Percentiles rank a stretch among this genome's conserved stretches.
phyloP scores from a whole-genome alignment of 1,140 invertebrate species.

The Anastrepha obliqua region DNA sequence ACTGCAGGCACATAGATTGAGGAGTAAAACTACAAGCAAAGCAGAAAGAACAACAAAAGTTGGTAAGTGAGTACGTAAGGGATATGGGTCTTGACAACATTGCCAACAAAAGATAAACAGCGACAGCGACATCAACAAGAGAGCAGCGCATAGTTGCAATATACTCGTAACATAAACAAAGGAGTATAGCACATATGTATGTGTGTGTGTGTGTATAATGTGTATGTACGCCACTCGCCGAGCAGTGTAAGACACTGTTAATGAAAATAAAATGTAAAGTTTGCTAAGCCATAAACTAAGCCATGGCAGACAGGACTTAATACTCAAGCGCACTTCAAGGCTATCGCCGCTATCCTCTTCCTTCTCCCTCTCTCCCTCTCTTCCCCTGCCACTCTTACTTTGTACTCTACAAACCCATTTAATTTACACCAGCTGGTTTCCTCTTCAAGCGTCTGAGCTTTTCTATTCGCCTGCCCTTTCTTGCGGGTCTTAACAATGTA shows the following conservation, averaged over 20 bases:
- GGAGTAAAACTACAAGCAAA: background rate
- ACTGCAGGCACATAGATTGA: background rate
- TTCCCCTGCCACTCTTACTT: no score
- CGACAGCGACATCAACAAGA: background rate
- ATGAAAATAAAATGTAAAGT: slow-evolving; percentile 49
- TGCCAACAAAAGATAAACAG: slow-evolving; percentile 37
- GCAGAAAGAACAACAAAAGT: slow-evolving; percentile 20
- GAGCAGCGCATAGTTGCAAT: background rate
- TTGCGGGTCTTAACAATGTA: background rate
- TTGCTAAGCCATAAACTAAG: slow-evolving; percentile 48
- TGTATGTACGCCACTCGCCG: no score
- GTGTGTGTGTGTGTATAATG: no score
- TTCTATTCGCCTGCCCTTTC: background rate
- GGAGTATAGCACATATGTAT: background rate
- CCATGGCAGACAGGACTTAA: slow-evolving; percentile 27
- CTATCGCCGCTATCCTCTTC: background rate
- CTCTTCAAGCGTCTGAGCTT: background rate
- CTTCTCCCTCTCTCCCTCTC: background rate
- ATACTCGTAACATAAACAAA: background rate
- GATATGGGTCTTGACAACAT: slow-evolving; percentile 24
- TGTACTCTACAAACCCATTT: no score
- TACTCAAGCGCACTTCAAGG: background rate
- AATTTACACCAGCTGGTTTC: no score
- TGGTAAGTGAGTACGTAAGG: background rate
- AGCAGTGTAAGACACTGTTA: background rate